Conservation (phyloP, 2,797 vertebrate species). For the Sebastes kiyomatsui region DNA sequence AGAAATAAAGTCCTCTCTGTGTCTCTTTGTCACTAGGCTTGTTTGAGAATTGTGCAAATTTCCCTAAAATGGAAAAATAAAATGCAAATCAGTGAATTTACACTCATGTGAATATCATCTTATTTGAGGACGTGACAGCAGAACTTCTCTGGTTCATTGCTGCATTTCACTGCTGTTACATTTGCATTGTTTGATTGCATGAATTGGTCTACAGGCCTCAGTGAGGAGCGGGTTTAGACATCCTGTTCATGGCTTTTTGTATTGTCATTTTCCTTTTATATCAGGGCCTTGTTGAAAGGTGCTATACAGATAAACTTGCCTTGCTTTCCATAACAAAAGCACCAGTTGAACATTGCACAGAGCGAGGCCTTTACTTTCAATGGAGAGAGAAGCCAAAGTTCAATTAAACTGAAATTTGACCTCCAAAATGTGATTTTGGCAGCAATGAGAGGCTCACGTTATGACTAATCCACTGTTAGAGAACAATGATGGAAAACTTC, state of each 20-base stretch:
- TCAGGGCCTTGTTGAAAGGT: neutral
- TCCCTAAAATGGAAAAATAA: neutral
- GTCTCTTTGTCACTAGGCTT: neutral
- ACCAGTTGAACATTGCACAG: neutral
- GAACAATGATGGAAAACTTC: no score
- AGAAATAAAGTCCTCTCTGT: neutral
- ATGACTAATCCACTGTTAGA: no score
- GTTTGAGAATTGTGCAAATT: neutral
- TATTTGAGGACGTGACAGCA: neutral
- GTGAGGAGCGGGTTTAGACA: neutral
- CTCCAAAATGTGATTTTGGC: neutral
- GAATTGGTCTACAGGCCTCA: neutral
- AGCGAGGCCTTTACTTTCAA: neutral
- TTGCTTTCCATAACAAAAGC: neutral
- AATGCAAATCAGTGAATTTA: neutral
- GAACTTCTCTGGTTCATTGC: neutral
- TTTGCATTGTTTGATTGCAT: neutral
- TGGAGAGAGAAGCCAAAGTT: neutral
- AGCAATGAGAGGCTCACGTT: no score
- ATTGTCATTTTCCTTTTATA: neutral
- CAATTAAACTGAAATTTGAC: neutral
- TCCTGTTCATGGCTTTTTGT: no score
- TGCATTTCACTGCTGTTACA: neutral
- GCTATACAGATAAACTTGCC: neutral
- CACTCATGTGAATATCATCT: neutral